Conservation (phyloP, 1,140 invertebrate genomes). For the Grapholita molesta region DNA sequence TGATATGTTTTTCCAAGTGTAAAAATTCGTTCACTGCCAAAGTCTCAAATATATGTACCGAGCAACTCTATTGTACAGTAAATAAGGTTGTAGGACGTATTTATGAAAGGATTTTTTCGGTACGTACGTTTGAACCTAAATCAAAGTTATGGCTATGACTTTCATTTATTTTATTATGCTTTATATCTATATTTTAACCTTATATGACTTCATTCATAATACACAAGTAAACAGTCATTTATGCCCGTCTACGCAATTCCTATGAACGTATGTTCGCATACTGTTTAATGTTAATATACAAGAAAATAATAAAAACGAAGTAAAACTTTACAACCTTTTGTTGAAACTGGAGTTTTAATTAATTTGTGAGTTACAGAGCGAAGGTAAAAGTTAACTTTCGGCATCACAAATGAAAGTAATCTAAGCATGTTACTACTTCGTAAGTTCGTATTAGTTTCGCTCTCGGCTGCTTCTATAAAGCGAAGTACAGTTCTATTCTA, state of each 20-base stretch:
- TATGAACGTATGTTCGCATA: not conserved
- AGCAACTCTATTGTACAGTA: too few relatives aligned
- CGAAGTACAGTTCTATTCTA: too few relatives aligned
- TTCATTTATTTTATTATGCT: too few relatives aligned
- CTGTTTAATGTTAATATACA: not conserved
- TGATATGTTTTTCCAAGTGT: too few relatives aligned
- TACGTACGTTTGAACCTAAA: too few relatives aligned
- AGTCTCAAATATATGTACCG: too few relatives aligned
- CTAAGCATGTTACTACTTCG: constrained; percentile 46
- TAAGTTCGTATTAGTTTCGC: constrained; percentile 65
- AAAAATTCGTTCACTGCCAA: too few relatives aligned
- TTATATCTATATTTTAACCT: too few relatives aligned
- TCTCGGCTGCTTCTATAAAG: constrained; percentile 51
- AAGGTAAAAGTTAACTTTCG: constrained; percentile 73
- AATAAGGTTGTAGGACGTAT: too few relatives aligned
- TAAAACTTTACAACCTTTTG: not conserved
- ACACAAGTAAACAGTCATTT: not conserved
- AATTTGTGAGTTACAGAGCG: constrained; percentile 27
- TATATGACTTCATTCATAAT: not conserved
- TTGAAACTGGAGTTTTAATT: not conserved
- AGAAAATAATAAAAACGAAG: not conserved
- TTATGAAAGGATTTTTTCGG: too few relatives aligned
- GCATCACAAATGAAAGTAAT: constrained; percentile 65
- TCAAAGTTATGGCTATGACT: too few relatives aligned
- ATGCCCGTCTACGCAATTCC: not conserved